Evolutionary conservation across 1,140 invertebrate species (phyloP), one percentile per base, ranked within the genome.

Genomic region (Megalonaias nervosa): DNA sequence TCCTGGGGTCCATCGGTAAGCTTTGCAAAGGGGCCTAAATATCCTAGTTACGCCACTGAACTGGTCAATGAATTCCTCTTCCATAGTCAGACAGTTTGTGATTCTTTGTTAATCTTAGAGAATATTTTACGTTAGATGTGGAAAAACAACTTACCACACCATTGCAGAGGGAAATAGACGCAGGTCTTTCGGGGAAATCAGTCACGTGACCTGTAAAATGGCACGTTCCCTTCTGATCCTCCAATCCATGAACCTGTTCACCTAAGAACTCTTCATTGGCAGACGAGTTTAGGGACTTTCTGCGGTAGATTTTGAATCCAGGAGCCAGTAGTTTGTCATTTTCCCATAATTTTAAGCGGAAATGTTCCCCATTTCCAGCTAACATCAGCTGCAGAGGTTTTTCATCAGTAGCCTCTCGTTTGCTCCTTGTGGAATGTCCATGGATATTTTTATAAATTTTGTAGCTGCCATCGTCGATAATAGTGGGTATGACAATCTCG

Each of bases 81-180:
- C 9, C 21, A 23, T 62, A 14, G 60, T 62, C 4, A 23, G 60
- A 14, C 6, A 62, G 11, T 62, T 9, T 62, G 19, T 11, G 11
- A 62, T 62, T 62, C 21, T 23, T 23, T 62, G 60, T n/a, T n/a
- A 23, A 23, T 62, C 0, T 19, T 19, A 19, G 19, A 62, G 6
- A n/a, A 62, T 6, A 14, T 19, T n/a, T n/a, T 62, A n/a, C 11
- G 4, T 62, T 62, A 62, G 4, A 6, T 48, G 4, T 48, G 9
- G 38, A 48, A 48, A 48, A 48, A 48, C 38, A 48, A 48, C 76
- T 78, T 73, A 78, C 76, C 71, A 78, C n/a, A n/a, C 76, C 76
- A 74, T 78, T 78, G 57, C 76, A 78, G 21, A 78, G 73, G 19
- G 76, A 78, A 38, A 78, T 69, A 31, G 76, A 78, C 21, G 76